Base-by-base conservation (phyloP, 2,113 vertebrate genomes). In the Mormyrus iriodes region DNA sequence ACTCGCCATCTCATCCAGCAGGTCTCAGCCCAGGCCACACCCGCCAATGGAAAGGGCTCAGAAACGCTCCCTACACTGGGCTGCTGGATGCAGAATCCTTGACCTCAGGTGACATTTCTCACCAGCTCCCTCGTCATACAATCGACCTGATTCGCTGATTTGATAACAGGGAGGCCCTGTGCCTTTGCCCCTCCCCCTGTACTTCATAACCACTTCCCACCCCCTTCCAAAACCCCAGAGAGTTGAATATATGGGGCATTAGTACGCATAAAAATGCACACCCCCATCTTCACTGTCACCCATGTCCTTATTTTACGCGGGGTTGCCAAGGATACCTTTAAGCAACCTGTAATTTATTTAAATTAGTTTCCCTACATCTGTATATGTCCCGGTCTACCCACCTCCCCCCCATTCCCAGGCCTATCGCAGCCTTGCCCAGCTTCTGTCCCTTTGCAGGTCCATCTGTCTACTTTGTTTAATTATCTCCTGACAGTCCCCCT, bases 401-500 rank as follows among this genome's bases (percentile, higher is more conserved):
- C 19, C 48, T 5, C n/a, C 51, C 46, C 35, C 88, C 73, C 88
- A 42, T 31, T 17, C 7, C n/a, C 52, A 87, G n/a, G 31, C 52
- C 31, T 91, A 91, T 91, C 88, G 90, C 53, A 88, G 87, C 89
- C 92, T 91, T 92, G 92, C 94, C 91, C 85, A 53, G 69, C 87
- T 53, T 89, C 90, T 82, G n/a, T 88, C 39, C 31, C 89, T 90
- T 91, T 90, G 31, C 85, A 85, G 89, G 69, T 91, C 94, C 93
- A 93, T 94, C 92, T 92, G 94, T 93, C 93, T 92, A 91, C 92
- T 90, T 89, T 91, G 90, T 94, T 94, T 95, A 93, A 94, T 94
- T 94, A 93, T 94, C 92, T 92, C 31, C 84, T 86, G 89, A 89
- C 87, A 83, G 49, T 69, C 35, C 84, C 19, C 5, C 35, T n/a